These are phyloP conservation scores for Ptychoptera albimana DNA, from an alignment of 2,888 invertebrate genomes.

Conservation along the genomic window DNA sequence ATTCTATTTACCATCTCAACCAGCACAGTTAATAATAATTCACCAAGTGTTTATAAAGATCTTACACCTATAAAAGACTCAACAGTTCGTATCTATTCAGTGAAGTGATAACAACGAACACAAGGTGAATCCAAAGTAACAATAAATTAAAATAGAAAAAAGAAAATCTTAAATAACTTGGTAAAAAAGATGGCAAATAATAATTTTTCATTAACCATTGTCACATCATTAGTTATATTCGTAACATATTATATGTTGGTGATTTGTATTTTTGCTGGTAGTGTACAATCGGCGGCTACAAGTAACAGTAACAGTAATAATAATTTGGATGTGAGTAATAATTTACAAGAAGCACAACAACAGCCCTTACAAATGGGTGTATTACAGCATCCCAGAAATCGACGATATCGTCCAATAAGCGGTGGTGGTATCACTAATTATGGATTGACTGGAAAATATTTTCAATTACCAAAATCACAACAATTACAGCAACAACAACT, in stretches of 20 bases:
- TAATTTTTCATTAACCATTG: slow-evolving; percentile 2
- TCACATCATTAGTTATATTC: slow-evolving; percentile 1
- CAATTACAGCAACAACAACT: background rate
- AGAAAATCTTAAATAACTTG: too few relatives aligned
- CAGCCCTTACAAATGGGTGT: background rate
- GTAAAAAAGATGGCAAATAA: too few relatives aligned
- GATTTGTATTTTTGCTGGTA: background rate
- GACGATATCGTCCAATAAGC: background rate
- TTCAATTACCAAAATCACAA: too few relatives aligned
- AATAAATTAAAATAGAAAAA: too few relatives aligned
- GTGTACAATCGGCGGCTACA: background rate
- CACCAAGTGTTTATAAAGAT: too few relatives aligned
- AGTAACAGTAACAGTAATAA: too few relatives aligned
- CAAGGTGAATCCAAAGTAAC: too few relatives aligned
- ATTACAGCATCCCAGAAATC: background rate
- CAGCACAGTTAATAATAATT: too few relatives aligned
- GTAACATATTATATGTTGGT: slow-evolving; percentile 3
- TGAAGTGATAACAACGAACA: too few relatives aligned
- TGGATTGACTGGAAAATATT: background rate
- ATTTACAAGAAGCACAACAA: background rate
- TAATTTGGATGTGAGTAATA: background rate
- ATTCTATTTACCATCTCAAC: too few relatives aligned
- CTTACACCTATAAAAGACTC: too few relatives aligned
- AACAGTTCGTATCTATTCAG: too few relatives aligned
- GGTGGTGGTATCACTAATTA: background rate